Evolutionary conservation across 2,113 vertebrate species (phyloP).

Genomic region (Mionectes macconnelli): DNA sequence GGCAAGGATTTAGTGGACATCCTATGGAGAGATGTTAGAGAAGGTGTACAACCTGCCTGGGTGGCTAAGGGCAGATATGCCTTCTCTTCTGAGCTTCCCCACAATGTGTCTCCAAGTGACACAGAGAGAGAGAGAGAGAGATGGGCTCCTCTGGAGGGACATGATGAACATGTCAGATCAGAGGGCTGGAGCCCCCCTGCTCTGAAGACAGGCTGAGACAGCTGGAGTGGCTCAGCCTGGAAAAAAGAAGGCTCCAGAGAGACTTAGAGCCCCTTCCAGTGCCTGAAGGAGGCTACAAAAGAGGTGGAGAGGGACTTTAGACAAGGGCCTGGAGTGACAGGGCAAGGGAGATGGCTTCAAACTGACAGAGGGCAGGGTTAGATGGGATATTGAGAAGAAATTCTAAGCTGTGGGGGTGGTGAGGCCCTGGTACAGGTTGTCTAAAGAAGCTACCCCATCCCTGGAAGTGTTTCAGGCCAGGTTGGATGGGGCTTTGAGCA

Average conservation of each 20-base stretch:
- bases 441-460: background rate
- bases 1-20: background rate
- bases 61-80: background rate
- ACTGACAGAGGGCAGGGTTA: background rate
- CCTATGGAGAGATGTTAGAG: background rate
- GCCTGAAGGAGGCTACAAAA: background rate
- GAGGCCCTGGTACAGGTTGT: background rate
- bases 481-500: rapidly evolving
- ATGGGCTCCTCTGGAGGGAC: background rate
- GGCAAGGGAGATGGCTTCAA: background rate
- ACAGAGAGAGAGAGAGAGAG: rapidly evolving
- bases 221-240: rapidly evolving
- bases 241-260: background rate
- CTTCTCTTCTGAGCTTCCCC: background rate
- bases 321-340: background rate
- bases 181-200: background rate
- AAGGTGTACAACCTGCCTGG: background rate
- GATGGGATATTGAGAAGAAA: background rate
- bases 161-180: background rate
- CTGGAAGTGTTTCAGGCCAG: background rate
- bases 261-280: background rate
- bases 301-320: background rate
- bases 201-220: background rate
- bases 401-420: rapidly evolving
- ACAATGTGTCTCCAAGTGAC: rapidly evolving